Base-by-base conservation (phyloP, 2,113 vertebrate genomes). In the Aegithalos caudatus region DNA sequence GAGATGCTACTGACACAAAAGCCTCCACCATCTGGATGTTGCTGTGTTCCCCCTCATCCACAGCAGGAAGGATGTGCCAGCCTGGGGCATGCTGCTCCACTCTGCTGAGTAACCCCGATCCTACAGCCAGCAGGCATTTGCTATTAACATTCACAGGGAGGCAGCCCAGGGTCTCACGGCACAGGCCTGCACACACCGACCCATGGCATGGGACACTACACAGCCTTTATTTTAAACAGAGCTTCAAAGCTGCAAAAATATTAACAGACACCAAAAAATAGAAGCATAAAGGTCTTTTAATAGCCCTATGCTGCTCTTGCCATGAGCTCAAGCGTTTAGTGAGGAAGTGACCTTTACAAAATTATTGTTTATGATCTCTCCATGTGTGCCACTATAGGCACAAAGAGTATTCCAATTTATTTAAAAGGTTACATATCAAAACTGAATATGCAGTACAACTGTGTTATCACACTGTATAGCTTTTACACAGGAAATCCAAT, bases 401-500 rank as follows among this genome's bases (percentile, higher is more conserved):
- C 86, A 97, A 96, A 95, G 95, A 97, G 97, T 98, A 98, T 98
- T 98, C 98, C 98, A 98, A 98, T 98, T 98, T 98, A 98, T 98
- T 98, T 98, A 97, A 98, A 98, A 98, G 98, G 98, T 98, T 98
- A 98, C 97, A 86, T 94, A 98, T 97, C 96, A 97, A 96, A 98
- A 97, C 94, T 97, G 98, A 97, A 98, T 97, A 97, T 97, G 97
- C 93, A 96, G 94, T 87, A 97, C 95, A 96, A 95, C 92, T 96
- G 71, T 96, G 97, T 98, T 97, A 98, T 96, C 97, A 95, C 95
- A 94, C 66, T 88, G 51, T 86, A 86, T 87, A 94, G 93, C 90
- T 97, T 96, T 97, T 94, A 97, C 89, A 88, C 77, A 90, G 92
- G 96, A 94, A 96, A 94, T 90, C 78, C 92, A 93, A 48, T 90